Evolutionary conservation across 2,113 vertebrate genomes (phyloP).

Genomic region (Proterorhinus semilunaris): DNA sequence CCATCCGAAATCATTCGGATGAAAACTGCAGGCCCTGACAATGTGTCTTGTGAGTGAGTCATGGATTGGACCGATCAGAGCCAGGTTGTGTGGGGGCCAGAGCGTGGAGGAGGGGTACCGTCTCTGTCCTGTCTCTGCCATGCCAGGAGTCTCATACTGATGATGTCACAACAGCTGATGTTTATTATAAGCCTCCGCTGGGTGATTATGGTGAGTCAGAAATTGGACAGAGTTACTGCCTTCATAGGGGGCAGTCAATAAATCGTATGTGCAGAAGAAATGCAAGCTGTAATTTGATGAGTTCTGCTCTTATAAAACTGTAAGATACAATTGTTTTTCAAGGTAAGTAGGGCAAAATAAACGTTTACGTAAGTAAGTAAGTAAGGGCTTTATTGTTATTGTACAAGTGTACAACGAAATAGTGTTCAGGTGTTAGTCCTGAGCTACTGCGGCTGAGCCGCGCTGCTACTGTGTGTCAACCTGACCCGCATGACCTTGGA

Average conservation of each 20-base stretch:
- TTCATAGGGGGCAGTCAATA: neutral
- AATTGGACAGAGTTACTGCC: neutral
- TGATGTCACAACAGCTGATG: slow-evolving; percentile 11
- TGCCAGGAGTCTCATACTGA: neutral
- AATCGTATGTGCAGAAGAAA: neutral
- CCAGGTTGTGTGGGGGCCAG: slow-evolving; percentile 35
- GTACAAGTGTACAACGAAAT: no score
- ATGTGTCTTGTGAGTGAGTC: slow-evolving; percentile 27
- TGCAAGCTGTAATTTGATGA: neutral
- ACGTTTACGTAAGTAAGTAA: no score
- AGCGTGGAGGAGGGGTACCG: neutral
- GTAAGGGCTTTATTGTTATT: no score
- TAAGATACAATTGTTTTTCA: neutral
- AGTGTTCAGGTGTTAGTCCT: no score
- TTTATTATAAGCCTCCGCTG: neutral
- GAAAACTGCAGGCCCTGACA: slow-evolving; percentile 9
- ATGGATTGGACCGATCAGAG: slow-evolving; percentile 43
- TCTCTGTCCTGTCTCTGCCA: slow-evolving; percentile 32
- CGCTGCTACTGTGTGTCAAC: no score
- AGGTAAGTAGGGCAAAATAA: neutral
- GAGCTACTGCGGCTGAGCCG: no score
- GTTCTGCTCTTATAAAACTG: neutral
- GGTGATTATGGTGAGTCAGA: neutral
- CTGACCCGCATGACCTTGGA: no score
- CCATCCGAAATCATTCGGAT: slow-evolving; percentile 4